Evolutionary conservation across 2,888 invertebrate species (phyloP).

Genomic region (Theristus sp.): DNA sequence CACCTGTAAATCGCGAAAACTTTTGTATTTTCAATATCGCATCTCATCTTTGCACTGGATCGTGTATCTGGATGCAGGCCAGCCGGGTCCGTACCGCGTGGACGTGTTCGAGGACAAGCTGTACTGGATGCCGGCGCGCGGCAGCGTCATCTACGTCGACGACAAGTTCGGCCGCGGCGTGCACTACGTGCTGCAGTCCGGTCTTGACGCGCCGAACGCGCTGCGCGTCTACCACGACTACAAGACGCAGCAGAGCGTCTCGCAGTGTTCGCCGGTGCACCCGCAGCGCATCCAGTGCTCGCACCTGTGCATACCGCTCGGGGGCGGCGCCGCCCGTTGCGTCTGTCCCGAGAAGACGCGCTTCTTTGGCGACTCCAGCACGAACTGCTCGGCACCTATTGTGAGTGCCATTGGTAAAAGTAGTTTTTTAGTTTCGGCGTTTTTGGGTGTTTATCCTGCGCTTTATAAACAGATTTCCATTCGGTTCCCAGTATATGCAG

Average conservation of each 20-base stretch:
- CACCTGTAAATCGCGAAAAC: too few relatives aligned
- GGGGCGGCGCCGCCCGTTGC: slow-evolving; percentile 60
- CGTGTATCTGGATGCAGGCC: too few relatives aligned
- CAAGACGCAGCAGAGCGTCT: slow-evolving; percentile 10
- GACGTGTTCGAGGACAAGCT: slow-evolving; percentile 82
- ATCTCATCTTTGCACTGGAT: too few relatives aligned
- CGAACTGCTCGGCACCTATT: slow-evolving; percentile 49
- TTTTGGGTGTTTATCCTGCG: too few relatives aligned
- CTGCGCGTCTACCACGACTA: slow-evolving; percentile 40
- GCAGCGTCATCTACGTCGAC: slow-evolving; percentile 64
- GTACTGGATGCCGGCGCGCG: slow-evolving; percentile 77
- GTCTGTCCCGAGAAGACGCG: slow-evolving; percentile 58
- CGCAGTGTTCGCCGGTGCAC: not conserved
- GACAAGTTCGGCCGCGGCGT: slow-evolving; percentile 94
- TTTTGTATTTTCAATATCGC: too few relatives aligned
- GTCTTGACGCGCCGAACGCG: slow-evolving; percentile 61
- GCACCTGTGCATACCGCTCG: slow-evolving; percentile 76
- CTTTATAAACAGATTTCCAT: too few relatives aligned
- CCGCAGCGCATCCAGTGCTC: slow-evolving; percentile 46
- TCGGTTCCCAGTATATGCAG: too few relatives aligned
- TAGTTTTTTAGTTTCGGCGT: too few relatives aligned
- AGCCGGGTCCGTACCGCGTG: slow-evolving; percentile 35
- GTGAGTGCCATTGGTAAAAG: slow-evolving; percentile 5
- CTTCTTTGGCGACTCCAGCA: slow-evolving; percentile 17
- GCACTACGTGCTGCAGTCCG: slow-evolving; percentile 57